Conservation (phyloP, 2,113 vertebrate genomes). For the Hydropotes inermis region DNA sequence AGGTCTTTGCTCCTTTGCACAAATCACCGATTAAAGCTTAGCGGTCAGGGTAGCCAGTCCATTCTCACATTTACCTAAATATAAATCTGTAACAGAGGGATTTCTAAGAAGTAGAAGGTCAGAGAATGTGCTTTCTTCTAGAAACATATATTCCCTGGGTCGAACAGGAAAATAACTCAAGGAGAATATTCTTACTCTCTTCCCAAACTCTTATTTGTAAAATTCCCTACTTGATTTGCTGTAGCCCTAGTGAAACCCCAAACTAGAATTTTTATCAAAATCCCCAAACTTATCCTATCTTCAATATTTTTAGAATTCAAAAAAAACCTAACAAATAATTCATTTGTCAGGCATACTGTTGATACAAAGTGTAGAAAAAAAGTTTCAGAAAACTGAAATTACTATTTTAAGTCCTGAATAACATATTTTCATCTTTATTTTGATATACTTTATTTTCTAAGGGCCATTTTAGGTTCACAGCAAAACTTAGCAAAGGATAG, state of each 20-base stretch:
- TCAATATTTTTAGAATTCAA: not conserved
- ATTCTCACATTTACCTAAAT: not conserved
- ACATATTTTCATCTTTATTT: not conserved
- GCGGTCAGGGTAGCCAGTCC: not conserved
- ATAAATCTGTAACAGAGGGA: not conserved
- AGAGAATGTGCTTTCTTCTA: not conserved
- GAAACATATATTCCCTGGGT: not conserved
- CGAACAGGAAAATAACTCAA: not conserved
- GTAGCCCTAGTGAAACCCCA: not conserved
- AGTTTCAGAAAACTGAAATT: not conserved
- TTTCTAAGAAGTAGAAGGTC: not conserved
- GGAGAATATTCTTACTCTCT: not conserved
- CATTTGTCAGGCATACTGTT: not conserved
- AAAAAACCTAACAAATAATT: not conserved
- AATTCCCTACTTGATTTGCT: not conserved
- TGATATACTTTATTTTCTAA: not conserved
- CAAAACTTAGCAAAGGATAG: not conserved
- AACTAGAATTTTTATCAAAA: not conserved
- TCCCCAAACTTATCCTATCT: not conserved
- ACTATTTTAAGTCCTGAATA: not conserved
- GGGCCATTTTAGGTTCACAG: not conserved
- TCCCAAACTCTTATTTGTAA: not conserved
- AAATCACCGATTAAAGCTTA: not conserved
- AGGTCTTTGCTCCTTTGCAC: not conserved
- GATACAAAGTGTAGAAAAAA: not conserved